phyloP scores from a whole-genome alignment of 2,888 invertebrate species.

The Hemicrepidius hirtus region DNA sequence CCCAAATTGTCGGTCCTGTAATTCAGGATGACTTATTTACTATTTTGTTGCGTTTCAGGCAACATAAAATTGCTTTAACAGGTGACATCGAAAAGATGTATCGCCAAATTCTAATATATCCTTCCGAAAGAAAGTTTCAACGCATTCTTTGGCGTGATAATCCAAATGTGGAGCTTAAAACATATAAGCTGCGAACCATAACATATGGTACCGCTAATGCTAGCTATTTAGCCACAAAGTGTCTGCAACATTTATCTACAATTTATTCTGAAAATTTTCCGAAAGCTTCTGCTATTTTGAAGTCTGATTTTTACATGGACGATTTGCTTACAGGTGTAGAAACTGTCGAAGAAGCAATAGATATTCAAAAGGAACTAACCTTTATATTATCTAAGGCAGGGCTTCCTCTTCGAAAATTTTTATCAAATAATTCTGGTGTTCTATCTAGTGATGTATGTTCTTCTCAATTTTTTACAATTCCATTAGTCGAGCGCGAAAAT shows the following conservation, averaged over 20 bases:
- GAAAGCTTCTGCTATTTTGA: conserved; percentile 18
- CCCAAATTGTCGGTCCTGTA: conserved; percentile 42
- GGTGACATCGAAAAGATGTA: conserved; percentile 61
- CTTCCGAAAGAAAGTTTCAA: conserved; percentile 52
- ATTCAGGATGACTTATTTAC: conserved; percentile 52
- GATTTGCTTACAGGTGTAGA: conserved; percentile 35
- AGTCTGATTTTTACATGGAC: conserved; percentile 41
- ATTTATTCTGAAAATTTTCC: conserved; percentile 4
- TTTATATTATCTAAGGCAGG: conserved; percentile 13
- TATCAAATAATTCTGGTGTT: conserved; percentile 21
- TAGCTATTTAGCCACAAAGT: conserved; percentile 53
- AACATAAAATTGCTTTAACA: conserved; percentile 53
- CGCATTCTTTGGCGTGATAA: conserved; percentile 58
- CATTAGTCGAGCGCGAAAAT: conserved; percentile 26
- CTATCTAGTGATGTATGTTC: background rate
- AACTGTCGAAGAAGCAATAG: background rate
- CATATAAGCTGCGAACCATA: conserved; percentile 53
- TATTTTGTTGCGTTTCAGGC: conserved; percentile 56
- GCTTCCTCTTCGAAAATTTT: conserved; percentile 28
- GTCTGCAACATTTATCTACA: conserved; percentile 49
- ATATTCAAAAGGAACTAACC: conserved; percentile 12
- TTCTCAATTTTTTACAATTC: conserved; percentile 1
- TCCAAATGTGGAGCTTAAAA: conserved; percentile 40
- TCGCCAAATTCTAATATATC: conserved; percentile 51
- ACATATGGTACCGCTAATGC: conserved; percentile 58